Percentiles rank a stretch among this genome's conserved stretches.
These are phyloP conservation scores for Ectropis grisescens DNA, from an alignment of 1,140 invertebrate genomes.

Conservation along the genomic window DNA sequence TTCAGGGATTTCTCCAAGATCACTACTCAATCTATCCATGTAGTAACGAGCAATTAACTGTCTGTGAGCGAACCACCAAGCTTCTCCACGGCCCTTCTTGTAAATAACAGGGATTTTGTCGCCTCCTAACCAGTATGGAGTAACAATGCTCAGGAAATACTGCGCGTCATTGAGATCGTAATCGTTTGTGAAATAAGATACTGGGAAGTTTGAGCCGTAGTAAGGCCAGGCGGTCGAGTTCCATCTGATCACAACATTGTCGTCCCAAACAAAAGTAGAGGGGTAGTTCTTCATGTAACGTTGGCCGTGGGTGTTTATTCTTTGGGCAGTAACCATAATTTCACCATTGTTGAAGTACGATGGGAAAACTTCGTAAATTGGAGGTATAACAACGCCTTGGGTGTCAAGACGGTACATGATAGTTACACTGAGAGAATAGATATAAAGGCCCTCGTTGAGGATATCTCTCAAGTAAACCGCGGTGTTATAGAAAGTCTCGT, in stretches of 20 bases:
- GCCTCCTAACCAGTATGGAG: conserved; percentile 73
- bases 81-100: conserved; percentile 74
- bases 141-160: conserved; percentile 74
- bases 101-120: conserved; percentile 52
- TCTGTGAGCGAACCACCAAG: conserved; percentile 73
- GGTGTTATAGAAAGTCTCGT: conserved; percentile 70
- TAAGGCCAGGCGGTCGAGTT: conserved; percentile 72
- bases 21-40: conserved; percentile 77
- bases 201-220: conserved; percentile 59
- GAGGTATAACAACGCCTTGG: conserved; percentile 72
- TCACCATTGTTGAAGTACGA: conserved; percentile 73
- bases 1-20: conserved; percentile 72
- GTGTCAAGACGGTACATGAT: conserved; percentile 73
- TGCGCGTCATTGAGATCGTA: conserved; percentile 79
- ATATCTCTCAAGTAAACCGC: conserved; percentile 72
- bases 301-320: conserved; percentile 58
- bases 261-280: conserved; percentile 34
- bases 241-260: conserved; percentile 58
- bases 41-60: conserved; percentile 77
- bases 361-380: conserved; percentile 76
- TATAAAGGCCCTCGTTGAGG: conserved; percentile 74
- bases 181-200: conserved; percentile 83
- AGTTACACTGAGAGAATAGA: conserved; percentile 71
- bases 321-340: conserved; percentile 71
- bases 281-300: conserved; percentile 33